A percentile compares a stretch with the other conserved stretches of the same genome.
These are phyloP conservation scores for Lanistes nyassanus DNA, from an alignment of 1,140 invertebrate species.

Conservation along the genomic window DNA sequence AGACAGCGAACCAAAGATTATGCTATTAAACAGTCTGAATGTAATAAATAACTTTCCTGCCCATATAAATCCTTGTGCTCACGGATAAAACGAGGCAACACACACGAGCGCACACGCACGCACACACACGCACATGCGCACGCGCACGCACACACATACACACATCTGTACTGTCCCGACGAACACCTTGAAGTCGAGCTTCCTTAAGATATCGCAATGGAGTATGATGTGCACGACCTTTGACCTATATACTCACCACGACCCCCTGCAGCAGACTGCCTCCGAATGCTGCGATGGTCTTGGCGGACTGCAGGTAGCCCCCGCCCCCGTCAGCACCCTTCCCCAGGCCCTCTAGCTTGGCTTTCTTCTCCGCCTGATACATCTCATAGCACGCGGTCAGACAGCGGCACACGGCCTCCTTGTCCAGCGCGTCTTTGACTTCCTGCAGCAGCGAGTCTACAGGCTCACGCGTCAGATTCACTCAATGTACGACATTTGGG, in stretches of 20 bases:
- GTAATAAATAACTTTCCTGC: no score
- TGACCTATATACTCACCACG: slow-evolving; percentile 42
- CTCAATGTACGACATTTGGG: no score
- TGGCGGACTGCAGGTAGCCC: slow-evolving; percentile 59
- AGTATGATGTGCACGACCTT: background rate
- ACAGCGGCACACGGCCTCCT: slow-evolving; percentile 60
- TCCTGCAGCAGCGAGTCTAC: slow-evolving; percentile 47
- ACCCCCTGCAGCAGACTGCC: slow-evolving; percentile 58
- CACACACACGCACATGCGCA: slow-evolving; percentile 13
- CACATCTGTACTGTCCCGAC: background rate
- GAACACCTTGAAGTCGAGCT: background rate
- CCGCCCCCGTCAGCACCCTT: slow-evolving; percentile 30
- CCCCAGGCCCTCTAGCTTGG: slow-evolving; percentile 46
- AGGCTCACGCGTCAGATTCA: no score
- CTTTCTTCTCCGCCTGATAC: slow-evolving; percentile 59
- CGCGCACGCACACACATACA: slow-evolving; percentile 8
- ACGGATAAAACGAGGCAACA: no score
- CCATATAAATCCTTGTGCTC: no score
- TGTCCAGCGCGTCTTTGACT: slow-evolving; percentile 66
- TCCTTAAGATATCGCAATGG: background rate
- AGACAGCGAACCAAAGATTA: no score
- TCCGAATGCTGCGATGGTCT: slow-evolving; percentile 58
- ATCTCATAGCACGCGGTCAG: slow-evolving; percentile 63
- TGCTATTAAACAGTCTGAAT: no score
- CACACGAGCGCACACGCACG: no score